These are phyloP conservation scores for Drosophila rhopaloa DNA, from an alignment of 1,140 invertebrate genomes.

Conservation along the genomic window DNA sequence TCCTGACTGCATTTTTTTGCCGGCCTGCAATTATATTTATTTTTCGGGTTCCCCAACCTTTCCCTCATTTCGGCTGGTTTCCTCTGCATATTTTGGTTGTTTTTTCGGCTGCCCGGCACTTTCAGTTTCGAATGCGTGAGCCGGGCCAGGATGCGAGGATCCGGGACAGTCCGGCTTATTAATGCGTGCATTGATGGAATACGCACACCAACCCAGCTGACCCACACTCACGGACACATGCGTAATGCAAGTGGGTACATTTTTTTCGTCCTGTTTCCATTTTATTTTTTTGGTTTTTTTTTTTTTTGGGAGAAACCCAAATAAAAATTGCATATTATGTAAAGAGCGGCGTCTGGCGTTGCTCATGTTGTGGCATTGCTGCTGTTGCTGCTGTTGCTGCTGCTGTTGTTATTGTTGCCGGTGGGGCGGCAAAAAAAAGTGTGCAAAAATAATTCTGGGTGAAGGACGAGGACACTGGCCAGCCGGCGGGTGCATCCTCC, in stretches of 20 bases:
- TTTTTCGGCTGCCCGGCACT: conserved; percentile 55
- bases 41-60: conserved; percentile 49
- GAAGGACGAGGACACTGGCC: conserved; percentile 78
- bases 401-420: conserved; percentile 29
- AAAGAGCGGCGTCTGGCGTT: conserved; percentile 64
- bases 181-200: conserved; percentile 81
- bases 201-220: conserved; percentile 49
- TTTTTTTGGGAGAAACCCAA: conserved; percentile 60
- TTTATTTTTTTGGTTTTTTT: conserved; percentile 38
- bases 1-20: conserved; percentile 33
- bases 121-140: conserved; percentile 58
- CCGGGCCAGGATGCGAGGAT: conserved; percentile 13
- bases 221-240: conserved; percentile 51
- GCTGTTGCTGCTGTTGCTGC: conserved; percentile 1
- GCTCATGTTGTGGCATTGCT: conserved; percentile 39
- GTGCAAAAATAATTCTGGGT: conserved; percentile 83
- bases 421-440: conserved; percentile 44
- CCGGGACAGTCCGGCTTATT: conserved; percentile 65
- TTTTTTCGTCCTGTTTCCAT: conserved; percentile 10
- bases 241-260: conserved; percentile 62
- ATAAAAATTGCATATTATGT: conserved; percentile 83
- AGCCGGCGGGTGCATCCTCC: conserved; percentile 39
- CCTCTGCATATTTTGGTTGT: conserved; percentile 10
- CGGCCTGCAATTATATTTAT: conserved; percentile 73
- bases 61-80: conserved; percentile 40